A percentile compares a stretch with the other conserved stretches of the same genome.
Conservation (phyloP, 37 sponge, comb jelly and placozoan species). For the Oopsacas minuta region DNA sequence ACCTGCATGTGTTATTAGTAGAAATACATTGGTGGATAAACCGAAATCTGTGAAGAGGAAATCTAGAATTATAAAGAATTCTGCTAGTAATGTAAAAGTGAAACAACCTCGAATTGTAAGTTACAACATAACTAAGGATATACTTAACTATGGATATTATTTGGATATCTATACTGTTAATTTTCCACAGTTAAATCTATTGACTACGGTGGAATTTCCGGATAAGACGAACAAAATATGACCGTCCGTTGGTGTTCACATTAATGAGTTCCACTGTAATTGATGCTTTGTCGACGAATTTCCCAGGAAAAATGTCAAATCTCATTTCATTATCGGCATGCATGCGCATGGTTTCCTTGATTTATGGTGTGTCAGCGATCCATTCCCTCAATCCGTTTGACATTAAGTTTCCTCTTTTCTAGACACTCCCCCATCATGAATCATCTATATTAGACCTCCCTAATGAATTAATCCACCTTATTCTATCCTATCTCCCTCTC, state of each 20-base stretch:
- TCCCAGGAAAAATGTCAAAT: too few relatives aligned
- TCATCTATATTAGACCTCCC: neutral
- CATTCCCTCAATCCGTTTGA: too few relatives aligned
- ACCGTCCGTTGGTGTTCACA: too few relatives aligned
- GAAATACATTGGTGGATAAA: neutral
- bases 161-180: neutral
- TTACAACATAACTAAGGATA: neutral
- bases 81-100: neutral
- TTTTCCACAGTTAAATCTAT: too few relatives aligned
- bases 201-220: too few relatives aligned
- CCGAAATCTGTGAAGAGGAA: neutral
- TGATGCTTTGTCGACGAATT: neutral
- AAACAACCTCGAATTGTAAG: neutral
- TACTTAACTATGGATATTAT: neutral
- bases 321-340: too few relatives aligned
- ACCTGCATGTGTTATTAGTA: neutral
- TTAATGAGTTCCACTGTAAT: neutral
- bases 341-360: too few relatives aligned
- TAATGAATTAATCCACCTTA: neutral
- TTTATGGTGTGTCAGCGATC: too few relatives aligned
- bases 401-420: neutral
- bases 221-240: too few relatives aligned
- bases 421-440: neutral
- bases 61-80: neutral
- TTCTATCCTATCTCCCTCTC: conserved; percentile 5